Base-by-base conservation (phyloP, 1,140 invertebrate species). In the Rhizoglyphus robini region DNA sequence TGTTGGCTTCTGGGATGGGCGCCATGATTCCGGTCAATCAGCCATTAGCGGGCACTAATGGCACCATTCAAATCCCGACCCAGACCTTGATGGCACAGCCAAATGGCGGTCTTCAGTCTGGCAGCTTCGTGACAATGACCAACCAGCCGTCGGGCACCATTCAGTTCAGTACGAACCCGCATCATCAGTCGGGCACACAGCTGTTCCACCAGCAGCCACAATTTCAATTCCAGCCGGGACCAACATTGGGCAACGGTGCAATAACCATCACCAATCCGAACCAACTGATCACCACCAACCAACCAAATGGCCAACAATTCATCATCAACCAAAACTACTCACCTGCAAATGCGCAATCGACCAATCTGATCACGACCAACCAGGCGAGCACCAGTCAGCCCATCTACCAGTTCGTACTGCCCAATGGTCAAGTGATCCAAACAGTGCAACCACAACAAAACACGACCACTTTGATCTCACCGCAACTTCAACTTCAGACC, bases 1-100 rank as follows among this genome's bases (percentile, higher is more conserved):
- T 60, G 29, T n/a, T 60, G 2, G 15, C 51, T 11, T 15, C 51
- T 23, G 51, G 51, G 15, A 54, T 54, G 51, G 51, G 51, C 20
- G 29, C 15, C n/a, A 60, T 60, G 58, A 60, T 60, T 32, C 58
- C 32, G 27, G 3, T 60, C 32, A 60, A 46, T 46, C 58, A 59
- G 4, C 51, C 51, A 54, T 32, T 54, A 32, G 51, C 51, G 20
- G 36, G 36, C 8, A 25, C 51, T 8, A 54, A 54, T 23, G 51
- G 51, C 8, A 54, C 51, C 8, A 54, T 54, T 8, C 51, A 54
- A 8, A 18, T 41, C 18, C 36, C 36, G 18, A 41, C 36, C 8
- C 47, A 49, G 25, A 49, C 47, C 5, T 11, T 49, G 4, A 23
- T 13, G n/a, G 1, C 23, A 51, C 48, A 51, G 23, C 48, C 4